These are phyloP conservation scores for Coluber constrictor DNA, from an alignment of 2,797 vertebrate species.

Conservation along the genomic window DNA sequence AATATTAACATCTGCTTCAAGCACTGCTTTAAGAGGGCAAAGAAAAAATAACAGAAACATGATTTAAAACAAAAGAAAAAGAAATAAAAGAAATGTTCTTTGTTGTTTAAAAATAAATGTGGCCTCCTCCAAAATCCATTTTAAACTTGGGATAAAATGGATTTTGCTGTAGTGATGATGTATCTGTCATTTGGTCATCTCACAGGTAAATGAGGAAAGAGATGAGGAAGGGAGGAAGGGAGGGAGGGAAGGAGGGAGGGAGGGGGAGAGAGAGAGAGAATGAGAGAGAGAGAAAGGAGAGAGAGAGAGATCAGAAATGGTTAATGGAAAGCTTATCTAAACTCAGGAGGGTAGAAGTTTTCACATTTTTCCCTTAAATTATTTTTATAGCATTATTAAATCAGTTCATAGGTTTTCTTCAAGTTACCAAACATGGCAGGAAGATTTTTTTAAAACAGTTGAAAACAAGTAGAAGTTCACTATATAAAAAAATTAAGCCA, in stretches of 20 bases:
- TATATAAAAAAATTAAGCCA: background rate
- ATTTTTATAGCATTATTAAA: background rate
- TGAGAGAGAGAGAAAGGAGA: too few species aligned
- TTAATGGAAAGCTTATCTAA: background rate
- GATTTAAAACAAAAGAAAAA: background rate
- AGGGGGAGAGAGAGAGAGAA: too few species aligned
- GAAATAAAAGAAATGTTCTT: conserved; percentile 4
- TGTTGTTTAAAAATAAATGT: background rate
- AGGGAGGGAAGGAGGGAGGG: background rate
- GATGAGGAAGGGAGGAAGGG: background rate
- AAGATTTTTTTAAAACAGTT: background rate
- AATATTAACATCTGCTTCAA: conserved; percentile 75
- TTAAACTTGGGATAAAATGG: background rate
- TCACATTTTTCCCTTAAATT: background rate
- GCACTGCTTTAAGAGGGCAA: conserved; percentile 55
- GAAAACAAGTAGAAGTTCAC: background rate
- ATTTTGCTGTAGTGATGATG: background rate
- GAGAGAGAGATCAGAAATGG: background rate
- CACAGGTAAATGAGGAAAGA: background rate
- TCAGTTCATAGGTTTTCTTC: background rate
- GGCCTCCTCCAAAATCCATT: background rate
- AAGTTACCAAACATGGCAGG: background rate
- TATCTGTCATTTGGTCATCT: background rate
- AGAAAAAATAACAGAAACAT: conserved; percentile 50
- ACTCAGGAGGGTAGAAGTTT: background rate